phyloP scores from a whole-genome alignment of 2,888 invertebrate genomes.

The Tuberolachnus salignus region DNA sequence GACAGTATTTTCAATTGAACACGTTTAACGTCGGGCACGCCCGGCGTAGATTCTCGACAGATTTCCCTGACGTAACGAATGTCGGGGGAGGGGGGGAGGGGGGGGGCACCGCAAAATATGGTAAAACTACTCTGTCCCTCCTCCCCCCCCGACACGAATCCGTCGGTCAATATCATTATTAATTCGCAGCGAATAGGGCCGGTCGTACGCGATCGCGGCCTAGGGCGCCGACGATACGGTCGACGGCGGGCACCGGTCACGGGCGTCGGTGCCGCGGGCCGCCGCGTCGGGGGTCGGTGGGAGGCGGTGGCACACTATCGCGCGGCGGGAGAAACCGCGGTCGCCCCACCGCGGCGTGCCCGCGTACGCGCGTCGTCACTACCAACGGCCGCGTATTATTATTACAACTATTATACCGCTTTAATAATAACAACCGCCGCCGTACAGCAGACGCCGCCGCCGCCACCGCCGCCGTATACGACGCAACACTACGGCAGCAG shows the following conservation, averaged over 20 bases:
- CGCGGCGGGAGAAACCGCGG: constrained; percentile 4
- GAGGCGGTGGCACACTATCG: background rate
- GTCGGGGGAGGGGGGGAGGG: too few relatives aligned
- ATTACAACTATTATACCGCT: background rate
- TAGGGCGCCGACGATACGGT: background rate
- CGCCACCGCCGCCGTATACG: too few relatives aligned
- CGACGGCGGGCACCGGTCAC: background rate
- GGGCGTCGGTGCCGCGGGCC: background rate
- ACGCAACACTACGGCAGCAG: too few relatives aligned
- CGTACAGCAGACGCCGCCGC: background rate
- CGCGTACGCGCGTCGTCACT: constrained; percentile 1
- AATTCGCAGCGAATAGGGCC: too few relatives aligned
- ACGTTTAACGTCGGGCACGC: too few relatives aligned
- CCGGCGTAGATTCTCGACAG: too few relatives aligned
- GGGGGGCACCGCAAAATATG: too few relatives aligned
- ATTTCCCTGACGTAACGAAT: too few relatives aligned
- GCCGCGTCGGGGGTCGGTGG: background rate
- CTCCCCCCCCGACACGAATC: too few relatives aligned
- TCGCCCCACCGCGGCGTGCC: background rate
- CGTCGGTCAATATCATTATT: too few relatives aligned
- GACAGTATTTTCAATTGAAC: too few relatives aligned
- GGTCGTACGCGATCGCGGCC: background rate
- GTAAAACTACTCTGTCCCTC: too few relatives aligned
- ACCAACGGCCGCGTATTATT: background rate
- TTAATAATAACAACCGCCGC: background rate